Evolutionary conservation across 37 sponge, comb jelly and placozoan genomes (phyloP).

Genomic region (Axinella damicornis): DNA sequence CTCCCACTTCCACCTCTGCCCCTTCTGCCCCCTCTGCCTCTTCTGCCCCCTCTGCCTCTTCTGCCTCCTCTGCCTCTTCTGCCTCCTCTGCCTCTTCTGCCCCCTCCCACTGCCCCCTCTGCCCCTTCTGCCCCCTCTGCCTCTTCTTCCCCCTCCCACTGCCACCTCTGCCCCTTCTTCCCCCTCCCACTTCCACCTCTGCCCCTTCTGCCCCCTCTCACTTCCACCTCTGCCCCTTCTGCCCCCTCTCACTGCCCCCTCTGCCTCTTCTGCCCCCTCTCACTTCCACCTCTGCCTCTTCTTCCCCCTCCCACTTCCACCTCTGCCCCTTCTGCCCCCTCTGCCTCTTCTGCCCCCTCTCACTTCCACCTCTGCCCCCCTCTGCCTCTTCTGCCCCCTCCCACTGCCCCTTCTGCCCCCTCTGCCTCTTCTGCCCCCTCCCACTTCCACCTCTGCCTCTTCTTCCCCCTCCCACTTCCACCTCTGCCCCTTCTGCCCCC

Average conservation of each 20-base stretch:
- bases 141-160: not conserved
- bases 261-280: not conserved
- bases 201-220: not conserved
- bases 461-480: constrained; percentile 6
- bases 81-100: not conserved
- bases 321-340: not conserved
- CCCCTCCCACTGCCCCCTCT: not conserved
- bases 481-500: not conserved
- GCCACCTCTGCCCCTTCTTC: not conserved
- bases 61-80: not conserved
- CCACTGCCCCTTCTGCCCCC: too few relatives aligned
- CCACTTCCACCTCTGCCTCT: too few relatives aligned
- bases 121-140: not conserved
- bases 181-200: not conserved
- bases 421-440: too few relatives aligned
- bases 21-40: too few relatives aligned
- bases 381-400: not conserved
- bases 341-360: not conserved
- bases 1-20: too few relatives aligned
- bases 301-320: not conserved
- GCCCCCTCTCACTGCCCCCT: not conserved
- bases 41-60: too few relatives aligned
- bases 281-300: not conserved
- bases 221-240: not conserved
- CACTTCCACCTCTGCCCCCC: not conserved